Evolutionary conservation across 2,797 vertebrate genomes (phyloP), one percentile per base, ranked within the genome.

Genomic region (Sebastes itinus): DNA sequence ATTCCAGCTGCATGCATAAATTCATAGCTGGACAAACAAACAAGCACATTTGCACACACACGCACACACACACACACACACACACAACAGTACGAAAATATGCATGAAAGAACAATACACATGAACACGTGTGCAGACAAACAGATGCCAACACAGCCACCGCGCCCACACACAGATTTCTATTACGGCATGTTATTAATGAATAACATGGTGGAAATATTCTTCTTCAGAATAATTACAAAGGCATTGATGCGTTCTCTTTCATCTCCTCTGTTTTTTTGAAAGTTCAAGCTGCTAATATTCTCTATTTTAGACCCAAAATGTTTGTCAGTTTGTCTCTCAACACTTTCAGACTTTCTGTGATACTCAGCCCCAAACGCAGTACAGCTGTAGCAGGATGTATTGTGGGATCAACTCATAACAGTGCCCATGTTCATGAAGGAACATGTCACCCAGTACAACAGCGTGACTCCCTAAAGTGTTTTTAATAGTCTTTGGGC

Each of bases 31-130:
- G 63, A 83, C 72, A 72, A 71, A 46, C 42, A 61, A 49, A 49
- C 7, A 18, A 20, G 30, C 25, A 27, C 74, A 78, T 55, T 64
- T 65, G 55, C 22, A 9, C 72, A 18, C 30, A 72, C 68, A 38
- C 22, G 14, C 68, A 42, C 38, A 38, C 22, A 16, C 72, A 46
- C 42, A 38, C 22, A 20, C 72, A 46, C 42, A 33, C 75, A 49
- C 42, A 38, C 30, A 72, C 52, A 59, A n/a, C 18, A 61, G 27
- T 6, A 28, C 65, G 28, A 54, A 46, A 76, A 59, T 11, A 62
- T 55, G 83, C 80, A 84, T 68, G 70, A 79, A 52, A 25, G 71
- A 74, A 59, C 33, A 74, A 35, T 14, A 59, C 72, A 60, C 63
- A 72, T 25, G 18, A 32, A 54, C 52, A 65, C 62, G 25, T 35